Conservation (phyloP, 2,797 vertebrate genomes). For the Semaprochilodus insignis region DNA sequence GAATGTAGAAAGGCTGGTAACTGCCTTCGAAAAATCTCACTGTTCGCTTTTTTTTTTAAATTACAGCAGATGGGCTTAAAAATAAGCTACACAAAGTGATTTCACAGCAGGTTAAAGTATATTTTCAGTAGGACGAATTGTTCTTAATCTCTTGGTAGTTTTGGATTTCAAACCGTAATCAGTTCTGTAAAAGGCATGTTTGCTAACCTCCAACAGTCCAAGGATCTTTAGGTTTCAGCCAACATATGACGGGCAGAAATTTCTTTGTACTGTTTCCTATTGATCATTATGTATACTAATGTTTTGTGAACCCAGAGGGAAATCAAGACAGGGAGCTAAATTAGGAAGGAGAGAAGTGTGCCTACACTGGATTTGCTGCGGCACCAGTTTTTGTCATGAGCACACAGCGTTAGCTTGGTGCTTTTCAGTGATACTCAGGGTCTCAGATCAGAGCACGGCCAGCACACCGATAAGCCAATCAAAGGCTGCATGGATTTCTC, state of each 20-base stretch:
- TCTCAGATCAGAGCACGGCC: constrained; percentile 51
- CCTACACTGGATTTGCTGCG: constrained; percentile 12
- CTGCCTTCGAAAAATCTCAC: too few species aligned
- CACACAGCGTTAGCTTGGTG: constrained; percentile 23
- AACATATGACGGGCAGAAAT: neutral
- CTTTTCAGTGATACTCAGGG: constrained; percentile 51
- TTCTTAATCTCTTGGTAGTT: neutral
- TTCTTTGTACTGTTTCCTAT: neutral
- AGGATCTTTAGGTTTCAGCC: neutral
- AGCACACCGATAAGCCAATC: constrained; percentile 57
- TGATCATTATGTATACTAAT: constrained; percentile 12
- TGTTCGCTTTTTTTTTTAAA: too few species aligned
- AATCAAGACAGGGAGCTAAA: constrained; percentile 19
- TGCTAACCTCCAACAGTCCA: neutral
- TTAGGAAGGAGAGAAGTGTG: constrained; percentile 14
- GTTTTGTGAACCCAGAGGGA: constrained; percentile 20
- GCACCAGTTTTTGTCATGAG: constrained; percentile 45
- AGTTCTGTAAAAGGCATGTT: constrained; percentile 22
- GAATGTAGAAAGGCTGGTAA: neutral
- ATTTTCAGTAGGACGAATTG: neutral
- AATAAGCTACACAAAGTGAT: neutral
- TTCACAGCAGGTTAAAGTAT: neutral
- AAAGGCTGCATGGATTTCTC: constrained; percentile 59
- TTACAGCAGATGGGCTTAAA: neutral
- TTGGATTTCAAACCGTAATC: neutral